Evolutionary conservation across 2,113 vertebrate species (phyloP), one percentile per base, ranked within the genome.

Genomic region (Lophotis ruficrista): DNA sequence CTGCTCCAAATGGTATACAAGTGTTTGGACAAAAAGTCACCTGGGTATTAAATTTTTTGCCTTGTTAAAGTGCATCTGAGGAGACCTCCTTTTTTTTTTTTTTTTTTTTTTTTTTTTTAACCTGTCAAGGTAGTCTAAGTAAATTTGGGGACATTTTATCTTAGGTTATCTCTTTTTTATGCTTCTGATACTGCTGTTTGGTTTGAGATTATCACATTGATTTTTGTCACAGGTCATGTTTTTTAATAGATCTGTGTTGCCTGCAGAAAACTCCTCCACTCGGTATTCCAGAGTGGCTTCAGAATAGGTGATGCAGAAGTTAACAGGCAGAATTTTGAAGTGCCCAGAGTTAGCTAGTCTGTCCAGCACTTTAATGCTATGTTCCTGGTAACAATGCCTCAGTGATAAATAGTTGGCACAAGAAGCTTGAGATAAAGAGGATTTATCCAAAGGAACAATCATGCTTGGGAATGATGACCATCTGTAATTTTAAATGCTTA

Each of bases 161-260:
- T 96, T 91, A 92, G 70, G 85, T 96, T 98, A 94, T 98, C 95
- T 97, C 72, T 92, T 93, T 96, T 97, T 95, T 96, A 86, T 97
- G 91, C 87, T 96, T 97, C 95, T 97, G 97, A 98, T 98, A 97
- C 94, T 83, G 87, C 93, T 98, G 95, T 97, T 98, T 98, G 96
- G 79, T 91, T 98, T 98, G 94, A 98, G 97, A 98, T 98, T 97
- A 98, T 91, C 88, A 88, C 97, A 98, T 97, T 97, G 98, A 98
- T 98, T 98, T 98, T 97, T 97, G 97, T 98, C 96, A 96, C 95
- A 97, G 96, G 97, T 98, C 97, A 96, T 98, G 97, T 96, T 98
- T 98, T 98, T 98, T 96, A 96, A 97, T 98, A 98, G 94, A 96
- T 97, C 77, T 94, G 66, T 93, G 90, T 94, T 97, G 96, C 85